Base-by-base conservation (phyloP, 2,888 invertebrate species). In the Nemapogon koenigi region DNA sequence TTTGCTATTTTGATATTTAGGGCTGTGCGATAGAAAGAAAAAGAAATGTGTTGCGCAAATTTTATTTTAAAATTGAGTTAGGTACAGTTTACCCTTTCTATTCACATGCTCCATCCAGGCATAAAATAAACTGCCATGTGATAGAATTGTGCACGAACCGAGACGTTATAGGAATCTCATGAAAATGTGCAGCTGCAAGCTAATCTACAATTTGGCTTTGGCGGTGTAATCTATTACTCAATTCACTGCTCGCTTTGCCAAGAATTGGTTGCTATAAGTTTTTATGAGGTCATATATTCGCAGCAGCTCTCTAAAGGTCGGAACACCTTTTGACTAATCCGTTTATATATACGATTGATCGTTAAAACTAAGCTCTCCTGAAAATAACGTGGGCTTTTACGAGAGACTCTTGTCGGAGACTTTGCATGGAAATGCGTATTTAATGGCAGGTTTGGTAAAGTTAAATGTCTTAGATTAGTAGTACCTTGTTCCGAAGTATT, bases 281-380 rank as follows among this genome's bases (percentile, higher is more conserved):
- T 37, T 37, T 37, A 37, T 27, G 37, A 17, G 16, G 37, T 17
- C 11, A 11, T 37, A 37, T 37, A 27, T 37, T 27, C 37, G 28
- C 37, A 11, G 37, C 37, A 37, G 37, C 37, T 28, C 37, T 28
- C 37, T 28, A 28, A 37, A 37, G 27, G 37, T 27, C 16, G 27
- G 28, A 28, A 15, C 37, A 37, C 37, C 37, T 37, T 33, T 37
- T 28, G 28, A 28, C 37, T 37, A 37, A 37, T 37, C 37, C 37
- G 37, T 37, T 26, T 28, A 37, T 37, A 37, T 27, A 27, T 27
- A 17, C 37, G 37, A 26, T 17, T 26, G 37, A 37, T 37, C 37
- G 28, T 33, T 19, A 33, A 33, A 33, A 33, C 33, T 33, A 33
- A 33, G 33, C 33, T 33, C 19, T 33, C n/a, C 33, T 33, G 19